phyloP scores from a whole-genome alignment of 2,888 invertebrate species.

The Spisula subtruncata region DNA sequence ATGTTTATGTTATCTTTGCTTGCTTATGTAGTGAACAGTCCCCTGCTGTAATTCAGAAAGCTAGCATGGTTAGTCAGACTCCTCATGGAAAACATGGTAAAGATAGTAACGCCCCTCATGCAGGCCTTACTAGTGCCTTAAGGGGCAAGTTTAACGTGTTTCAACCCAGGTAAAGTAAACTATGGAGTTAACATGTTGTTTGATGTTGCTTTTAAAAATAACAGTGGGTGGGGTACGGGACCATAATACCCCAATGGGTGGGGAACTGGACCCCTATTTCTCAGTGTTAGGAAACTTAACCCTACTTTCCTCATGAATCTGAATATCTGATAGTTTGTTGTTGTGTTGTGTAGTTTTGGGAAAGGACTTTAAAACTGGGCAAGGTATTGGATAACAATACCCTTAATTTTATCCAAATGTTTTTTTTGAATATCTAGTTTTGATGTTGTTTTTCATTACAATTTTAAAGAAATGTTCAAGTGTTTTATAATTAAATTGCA shows the following conservation, averaged over 20 bases:
- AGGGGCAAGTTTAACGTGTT: slow-evolving; percentile 65
- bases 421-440: no score
- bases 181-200: not conserved
- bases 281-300: no score
- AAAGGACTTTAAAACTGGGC: no score
- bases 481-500: no score
- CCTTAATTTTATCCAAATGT: no score
- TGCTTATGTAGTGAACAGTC: slow-evolving; percentile 60
- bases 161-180: slow-evolving; percentile 58
- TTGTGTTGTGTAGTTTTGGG: no score
- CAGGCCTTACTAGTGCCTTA: slow-evolving; percentile 60
- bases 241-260: not conserved
- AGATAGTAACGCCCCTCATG: slow-evolving; percentile 5
- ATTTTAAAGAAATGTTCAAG: no score
- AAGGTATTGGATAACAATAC: no score
- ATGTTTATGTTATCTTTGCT: slow-evolving; percentile 19
- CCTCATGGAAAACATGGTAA: slow-evolving; percentile 45
- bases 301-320: not conserved
- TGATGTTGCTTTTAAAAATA: slow-evolving; percentile 17
- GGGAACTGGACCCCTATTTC: not conserved
- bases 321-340: not conserved
- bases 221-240: not conserved
- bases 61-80: slow-evolving; percentile 56
- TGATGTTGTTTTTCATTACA: no score
- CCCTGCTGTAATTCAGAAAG: slow-evolving; percentile 57